phyloP scores from a whole-genome alignment of 2,797 vertebrate species.

The Linurgus olivaceus region DNA sequence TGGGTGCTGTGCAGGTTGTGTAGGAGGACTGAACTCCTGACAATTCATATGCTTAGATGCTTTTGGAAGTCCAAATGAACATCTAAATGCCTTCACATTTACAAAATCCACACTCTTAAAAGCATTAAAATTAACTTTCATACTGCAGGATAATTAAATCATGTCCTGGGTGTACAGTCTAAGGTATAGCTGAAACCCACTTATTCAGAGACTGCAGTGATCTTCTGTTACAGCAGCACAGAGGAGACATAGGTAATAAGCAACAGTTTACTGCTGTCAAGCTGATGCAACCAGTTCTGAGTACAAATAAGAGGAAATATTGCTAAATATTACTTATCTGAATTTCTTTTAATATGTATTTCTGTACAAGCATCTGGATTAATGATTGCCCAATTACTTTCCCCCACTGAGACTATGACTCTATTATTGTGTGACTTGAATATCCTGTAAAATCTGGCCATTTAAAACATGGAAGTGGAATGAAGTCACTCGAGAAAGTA shows the following conservation, averaged over 20 bases:
- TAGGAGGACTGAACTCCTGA: background rate
- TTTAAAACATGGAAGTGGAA: background rate
- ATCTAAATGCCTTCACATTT: background rate
- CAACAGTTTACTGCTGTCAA: background rate
- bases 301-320: background rate
- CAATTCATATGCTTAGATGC: background rate
- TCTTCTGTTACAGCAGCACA: background rate
- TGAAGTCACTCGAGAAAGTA: background rate
- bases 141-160: background rate
- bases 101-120: background rate
- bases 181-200: background rate
- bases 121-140: background rate
- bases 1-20: background rate
- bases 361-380: background rate
- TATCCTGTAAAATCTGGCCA: background rate
- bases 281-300: background rate
- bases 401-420: background rate
- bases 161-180: background rate
- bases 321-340: background rate
- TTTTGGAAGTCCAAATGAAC: background rate
- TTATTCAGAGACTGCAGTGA: background rate
- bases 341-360: background rate
- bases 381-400: background rate
- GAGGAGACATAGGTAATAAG: background rate
- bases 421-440: background rate